phyloP scores from a whole-genome alignment of 2,797 vertebrate species.

The Anabacerthia variegaticeps region DNA sequence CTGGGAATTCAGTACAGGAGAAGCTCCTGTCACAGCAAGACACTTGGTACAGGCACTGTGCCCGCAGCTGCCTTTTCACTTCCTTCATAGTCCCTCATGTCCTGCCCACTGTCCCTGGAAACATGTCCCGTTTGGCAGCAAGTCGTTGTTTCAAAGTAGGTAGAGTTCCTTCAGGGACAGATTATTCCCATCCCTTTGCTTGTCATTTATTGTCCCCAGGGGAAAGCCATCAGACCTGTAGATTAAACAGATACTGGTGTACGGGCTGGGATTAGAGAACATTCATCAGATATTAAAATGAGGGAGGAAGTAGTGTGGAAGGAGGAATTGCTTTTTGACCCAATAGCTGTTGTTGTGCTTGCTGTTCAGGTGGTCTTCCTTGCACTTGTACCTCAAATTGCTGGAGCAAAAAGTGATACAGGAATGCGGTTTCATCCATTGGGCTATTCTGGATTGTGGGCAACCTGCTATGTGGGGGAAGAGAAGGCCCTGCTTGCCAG shows the following conservation, averaged over 20 bases:
- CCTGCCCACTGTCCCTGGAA: background rate
- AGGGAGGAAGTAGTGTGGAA: background rate
- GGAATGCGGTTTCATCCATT: accelerated
- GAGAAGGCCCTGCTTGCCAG: background rate
- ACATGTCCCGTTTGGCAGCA: accelerated
- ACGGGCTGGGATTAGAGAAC: background rate
- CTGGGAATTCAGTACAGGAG: background rate
- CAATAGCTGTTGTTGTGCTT: background rate
- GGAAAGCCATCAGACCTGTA: background rate
- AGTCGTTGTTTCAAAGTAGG: background rate
- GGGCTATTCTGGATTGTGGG: background rate
- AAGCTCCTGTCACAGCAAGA: background rate
- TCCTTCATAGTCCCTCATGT: background rate
- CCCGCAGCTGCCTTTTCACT: background rate
- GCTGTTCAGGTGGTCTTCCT: background rate
- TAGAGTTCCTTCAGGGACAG: background rate
- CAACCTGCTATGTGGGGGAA: background rate
- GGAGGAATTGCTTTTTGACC: background rate
- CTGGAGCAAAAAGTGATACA: background rate
- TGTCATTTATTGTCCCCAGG: background rate
- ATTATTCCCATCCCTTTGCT: background rate
- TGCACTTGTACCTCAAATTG: background rate
- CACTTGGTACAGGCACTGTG: no score
- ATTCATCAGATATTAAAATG: background rate
- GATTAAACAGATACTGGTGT: background rate